These are phyloP conservation scores for Umimayanthus kanabou DNA, from an alignment of 92 coral and sea anemone genomes.

Conservation along the genomic window DNA sequence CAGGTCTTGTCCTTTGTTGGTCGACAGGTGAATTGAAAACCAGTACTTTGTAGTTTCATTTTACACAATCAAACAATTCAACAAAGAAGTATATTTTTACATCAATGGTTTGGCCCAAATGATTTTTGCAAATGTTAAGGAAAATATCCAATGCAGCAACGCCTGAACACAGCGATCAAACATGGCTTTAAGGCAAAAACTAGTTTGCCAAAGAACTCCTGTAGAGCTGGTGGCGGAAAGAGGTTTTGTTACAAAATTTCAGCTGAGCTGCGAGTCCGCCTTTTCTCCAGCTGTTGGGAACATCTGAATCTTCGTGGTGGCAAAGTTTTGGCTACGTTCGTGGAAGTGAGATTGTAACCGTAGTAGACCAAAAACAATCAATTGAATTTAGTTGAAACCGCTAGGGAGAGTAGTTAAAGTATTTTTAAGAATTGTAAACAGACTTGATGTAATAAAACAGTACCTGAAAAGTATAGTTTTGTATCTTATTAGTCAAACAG, in stretches of 20 bases:
- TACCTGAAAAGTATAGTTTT: too few species aligned
- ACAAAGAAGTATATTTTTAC: constrained; percentile 28
- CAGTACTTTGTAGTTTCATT: constrained; percentile 1
- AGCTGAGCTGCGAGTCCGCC: not conserved
- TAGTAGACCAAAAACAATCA: not conserved
- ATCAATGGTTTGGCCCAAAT: constrained; percentile 11
- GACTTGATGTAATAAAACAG: not conserved
- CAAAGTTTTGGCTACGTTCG: constrained; percentile 10
- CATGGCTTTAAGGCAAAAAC: constrained; percentile 11
- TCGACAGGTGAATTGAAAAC: constrained; percentile 35
- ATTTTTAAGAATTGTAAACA: not conserved
- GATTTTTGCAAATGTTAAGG: constrained; percentile 28
- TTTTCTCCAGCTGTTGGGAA: constrained; percentile 23
- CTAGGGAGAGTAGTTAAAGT: not conserved
- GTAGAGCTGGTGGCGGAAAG: constrained; percentile 24
- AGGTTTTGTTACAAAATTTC: not conserved
- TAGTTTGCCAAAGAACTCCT: not conserved
- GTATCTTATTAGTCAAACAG: too few species aligned
- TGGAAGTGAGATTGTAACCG: not conserved
- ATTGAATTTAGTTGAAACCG: constrained; percentile 2
- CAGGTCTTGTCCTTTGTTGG: not conserved
- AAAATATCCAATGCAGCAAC: not conserved
- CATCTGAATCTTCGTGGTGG: constrained; percentile 42
- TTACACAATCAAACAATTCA: not conserved
- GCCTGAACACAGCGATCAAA: not conserved